Evolutionary conservation across 2,797 vertebrate genomes (phyloP), one percentile per base, ranked within the genome.

Genomic region (Mallotus villosus): DNA sequence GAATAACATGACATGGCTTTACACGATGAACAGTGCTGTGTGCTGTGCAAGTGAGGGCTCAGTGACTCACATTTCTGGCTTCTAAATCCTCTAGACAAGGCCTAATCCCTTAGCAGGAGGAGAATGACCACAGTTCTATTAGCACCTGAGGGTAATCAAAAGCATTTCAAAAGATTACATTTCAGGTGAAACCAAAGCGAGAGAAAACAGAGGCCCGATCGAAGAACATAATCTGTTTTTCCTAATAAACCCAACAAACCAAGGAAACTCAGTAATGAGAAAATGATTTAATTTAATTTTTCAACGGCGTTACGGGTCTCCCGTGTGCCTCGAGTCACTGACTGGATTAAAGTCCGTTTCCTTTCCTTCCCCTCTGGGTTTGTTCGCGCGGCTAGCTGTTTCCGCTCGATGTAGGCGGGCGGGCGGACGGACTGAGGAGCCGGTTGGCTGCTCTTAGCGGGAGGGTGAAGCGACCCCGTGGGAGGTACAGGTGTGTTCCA

Each of bases 261-360:
- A 71, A 85, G 79, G 81, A 83, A 84, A n/a, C n/a, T n/a, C n/a
- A n/a, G 80, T 89, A 88, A 88, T 88, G 82, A 78, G 75, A 79
- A 83, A 81, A 85, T 87, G 70, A 89, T 91, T 85, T 53, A 71
- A 86, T 90, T 87, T 82, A 70, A 77, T 73, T 83, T 81, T 81
- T 70, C 76, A 75, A 79, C 75, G 59, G n/a, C 37, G 71, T 74
- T 77, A 58, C 59, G 59, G 25, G 71, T 72, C 78, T 67, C 29
- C 12, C 14, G 41, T 49, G 63, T 29, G 51, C 25, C 25, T 67
- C 37, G 62, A 37, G 59, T 67, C 29, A 58, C 12, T 53, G 46
- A 58, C 62, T 60, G 29, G 57, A 65, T 62, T 68, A 70, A 41
- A 58, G 41, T 34, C 21, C 59, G 8, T 25, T 25, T 70, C 46